phyloP scores from a whole-genome alignment of 2,888 invertebrate species.

The Melipona bicolor region DNA sequence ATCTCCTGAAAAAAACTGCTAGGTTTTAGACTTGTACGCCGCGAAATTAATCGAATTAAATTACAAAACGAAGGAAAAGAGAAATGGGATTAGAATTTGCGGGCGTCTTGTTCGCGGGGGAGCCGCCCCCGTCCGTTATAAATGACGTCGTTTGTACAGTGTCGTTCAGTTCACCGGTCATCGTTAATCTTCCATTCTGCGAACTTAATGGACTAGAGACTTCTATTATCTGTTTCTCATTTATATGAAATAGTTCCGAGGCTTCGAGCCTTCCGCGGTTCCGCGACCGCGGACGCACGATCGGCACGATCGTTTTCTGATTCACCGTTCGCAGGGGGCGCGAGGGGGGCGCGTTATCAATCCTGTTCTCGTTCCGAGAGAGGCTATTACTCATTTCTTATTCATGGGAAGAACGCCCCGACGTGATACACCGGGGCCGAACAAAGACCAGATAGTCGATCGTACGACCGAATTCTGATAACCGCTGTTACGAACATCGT shows the following conservation, averaged over 20 bases:
- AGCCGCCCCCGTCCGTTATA: not conserved
- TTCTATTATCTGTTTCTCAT: slow-evolving; percentile 8
- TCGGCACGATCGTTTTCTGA: not conserved
- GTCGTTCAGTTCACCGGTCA: not conserved
- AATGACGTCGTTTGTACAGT: not conserved
- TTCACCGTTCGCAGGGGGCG: not conserved
- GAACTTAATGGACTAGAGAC: slow-evolving; percentile 1
- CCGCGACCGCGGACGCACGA: not conserved
- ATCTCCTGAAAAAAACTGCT: no score
- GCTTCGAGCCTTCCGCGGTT: not conserved
- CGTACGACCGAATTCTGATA: not conserved
- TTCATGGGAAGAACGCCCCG: not conserved
- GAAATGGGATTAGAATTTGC: not conserved
- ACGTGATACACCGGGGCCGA: not conserved
- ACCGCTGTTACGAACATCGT: not conserved
- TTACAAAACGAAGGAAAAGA: no score
- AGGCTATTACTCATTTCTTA: not conserved
- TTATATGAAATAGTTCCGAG: not conserved
- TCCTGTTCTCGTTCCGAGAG: not conserved
- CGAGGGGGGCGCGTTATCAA: not conserved
- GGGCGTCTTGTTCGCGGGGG: no score
- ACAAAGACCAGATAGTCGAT: not conserved
- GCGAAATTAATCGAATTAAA: no score
- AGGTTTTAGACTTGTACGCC: no score
- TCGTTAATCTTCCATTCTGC: slow-evolving; percentile 11